A percentile compares a stretch with the other conserved stretches of the same genome.
These are phyloP conservation scores for Lepidonotus clava DNA, from an alignment of 2,888 invertebrate species.

Conservation along the genomic window DNA sequence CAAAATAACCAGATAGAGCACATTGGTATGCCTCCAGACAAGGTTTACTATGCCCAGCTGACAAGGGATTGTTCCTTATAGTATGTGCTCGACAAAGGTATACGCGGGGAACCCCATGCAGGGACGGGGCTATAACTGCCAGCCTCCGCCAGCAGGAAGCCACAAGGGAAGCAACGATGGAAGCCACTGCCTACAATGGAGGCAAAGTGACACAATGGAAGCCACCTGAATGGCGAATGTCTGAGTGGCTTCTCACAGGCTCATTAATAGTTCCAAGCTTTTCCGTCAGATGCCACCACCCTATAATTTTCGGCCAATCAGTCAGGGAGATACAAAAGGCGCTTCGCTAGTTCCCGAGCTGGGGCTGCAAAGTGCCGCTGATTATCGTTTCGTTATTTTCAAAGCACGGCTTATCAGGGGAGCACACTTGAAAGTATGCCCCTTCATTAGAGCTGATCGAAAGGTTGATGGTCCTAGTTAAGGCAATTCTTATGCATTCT, in stretches of 20 bases:
- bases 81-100: neutral
- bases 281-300: neutral
- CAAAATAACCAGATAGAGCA: neutral
- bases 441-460: neutral
- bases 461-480: neutral
- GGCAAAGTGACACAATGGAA: neutral
- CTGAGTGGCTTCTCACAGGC: neutral
- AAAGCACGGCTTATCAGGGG: neutral
- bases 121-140: neutral
- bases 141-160: neutral
- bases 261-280: slow-evolving; percentile 23
- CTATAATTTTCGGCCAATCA: slow-evolving; percentile 12
- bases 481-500: neutral
- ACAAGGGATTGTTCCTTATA: neutral
- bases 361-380: neutral
- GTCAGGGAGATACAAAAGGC: neutral
- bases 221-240: neutral
- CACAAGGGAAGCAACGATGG: too few species aligned
- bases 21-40: neutral
- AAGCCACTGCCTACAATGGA: neutral
- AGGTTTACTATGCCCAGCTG: neutral
- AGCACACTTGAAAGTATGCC: neutral
- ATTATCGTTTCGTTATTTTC: neutral
- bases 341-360: too few species aligned
- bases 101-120: neutral